These are phyloP conservation scores for Habrosyne pyritoides DNA, from an alignment of 2,888 invertebrate genomes.

Conservation along the genomic window DNA sequence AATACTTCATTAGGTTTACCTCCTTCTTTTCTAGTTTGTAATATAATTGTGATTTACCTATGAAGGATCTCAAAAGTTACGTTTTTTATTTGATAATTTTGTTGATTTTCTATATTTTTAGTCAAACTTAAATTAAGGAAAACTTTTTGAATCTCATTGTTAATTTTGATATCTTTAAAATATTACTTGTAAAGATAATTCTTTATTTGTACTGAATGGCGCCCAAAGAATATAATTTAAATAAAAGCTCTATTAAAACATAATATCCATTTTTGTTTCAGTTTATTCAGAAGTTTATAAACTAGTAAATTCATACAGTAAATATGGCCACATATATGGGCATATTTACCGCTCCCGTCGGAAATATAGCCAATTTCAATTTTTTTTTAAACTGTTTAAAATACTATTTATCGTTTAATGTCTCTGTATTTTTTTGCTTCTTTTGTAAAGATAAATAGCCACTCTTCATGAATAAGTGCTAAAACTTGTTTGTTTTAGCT, in stretches of 20 bases:
- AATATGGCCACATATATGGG: conserved; percentile 18
- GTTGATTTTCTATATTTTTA: too few relatives aligned
- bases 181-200: too few relatives aligned
- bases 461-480: conserved; percentile 2
- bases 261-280: conserved; percentile 13
- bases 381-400: conserved; percentile 7
- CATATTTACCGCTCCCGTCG: conserved; percentile 16
- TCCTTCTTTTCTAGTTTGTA: too few relatives aligned
- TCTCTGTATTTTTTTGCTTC: conserved; percentile 13
- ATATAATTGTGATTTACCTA: too few relatives aligned
- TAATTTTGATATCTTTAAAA: too few relatives aligned
- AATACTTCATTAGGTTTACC: too few relatives aligned
- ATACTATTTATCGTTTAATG: conserved; percentile 8
- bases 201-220: conserved; percentile 10
- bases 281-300: conserved; percentile 10
- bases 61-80: too few relatives aligned
- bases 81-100: too few relatives aligned
- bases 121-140: too few relatives aligned
- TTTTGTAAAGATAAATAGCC: conserved; percentile 17
- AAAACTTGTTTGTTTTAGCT: conserved; percentile 9
- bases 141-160: too few relatives aligned
- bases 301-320: conserved; percentile 14
- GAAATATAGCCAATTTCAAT: too few relatives aligned
- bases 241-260: conserved; percentile 11
- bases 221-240: conserved; percentile 13